phyloP scores from a whole-genome alignment of 1,140 invertebrate species.

The Helicoverpa zea region DNA sequence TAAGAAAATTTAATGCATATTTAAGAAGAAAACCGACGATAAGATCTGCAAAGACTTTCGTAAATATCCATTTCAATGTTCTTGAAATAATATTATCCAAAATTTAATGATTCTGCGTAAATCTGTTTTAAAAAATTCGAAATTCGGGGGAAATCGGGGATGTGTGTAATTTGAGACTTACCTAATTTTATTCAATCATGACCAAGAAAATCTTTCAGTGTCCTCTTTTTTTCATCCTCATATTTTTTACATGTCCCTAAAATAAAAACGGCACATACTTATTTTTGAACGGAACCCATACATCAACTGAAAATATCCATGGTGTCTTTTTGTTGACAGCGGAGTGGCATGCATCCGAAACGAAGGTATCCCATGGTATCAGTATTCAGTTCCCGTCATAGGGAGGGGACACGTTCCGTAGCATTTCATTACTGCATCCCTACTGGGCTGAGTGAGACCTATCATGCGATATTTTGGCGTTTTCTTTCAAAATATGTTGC shows the following conservation, averaged over 20 bases:
- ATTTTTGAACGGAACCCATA: neutral
- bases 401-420: constrained; percentile 62
- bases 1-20: neutral
- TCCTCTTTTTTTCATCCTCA: no score
- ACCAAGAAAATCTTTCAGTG: no score
- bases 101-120: no score
- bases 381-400: constrained; percentile 70
- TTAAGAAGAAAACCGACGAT: no score
- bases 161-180: no score
- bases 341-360: constrained; percentile 45
- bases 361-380: constrained; percentile 65
- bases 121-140: no score
- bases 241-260: no score
- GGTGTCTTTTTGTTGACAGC: constrained; percentile 62
- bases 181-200: no score
- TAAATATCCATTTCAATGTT: no score
- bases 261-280: neutral
- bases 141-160: no score
- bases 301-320: constrained; percentile 31
- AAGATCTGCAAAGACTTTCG: no score
- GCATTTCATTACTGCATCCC: constrained; percentile 74
- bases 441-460: constrained; percentile 40
- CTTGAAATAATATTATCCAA: no score
- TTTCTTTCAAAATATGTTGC: constrained; percentile 41
- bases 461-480: constrained; percentile 45